These are phyloP conservation scores for Tachycineta bicolor DNA, from an alignment of 2,113 vertebrate genomes.

Conservation along the genomic window DNA sequence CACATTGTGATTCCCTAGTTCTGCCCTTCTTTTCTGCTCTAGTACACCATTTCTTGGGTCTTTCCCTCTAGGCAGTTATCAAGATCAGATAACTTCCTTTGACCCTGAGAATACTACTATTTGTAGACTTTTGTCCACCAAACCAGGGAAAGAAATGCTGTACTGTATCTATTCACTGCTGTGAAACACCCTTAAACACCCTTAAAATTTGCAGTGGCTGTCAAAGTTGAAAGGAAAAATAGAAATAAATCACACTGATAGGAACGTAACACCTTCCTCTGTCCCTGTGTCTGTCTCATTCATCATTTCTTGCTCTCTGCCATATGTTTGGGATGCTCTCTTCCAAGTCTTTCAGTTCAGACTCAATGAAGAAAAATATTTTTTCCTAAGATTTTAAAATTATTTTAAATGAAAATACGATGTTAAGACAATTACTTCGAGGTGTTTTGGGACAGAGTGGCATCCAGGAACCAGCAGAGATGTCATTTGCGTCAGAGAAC, in stretches of 20 bases:
- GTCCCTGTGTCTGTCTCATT: not conserved
- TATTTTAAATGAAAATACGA: not conserved
- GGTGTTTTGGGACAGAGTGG: not conserved
- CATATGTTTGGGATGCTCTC: not conserved
- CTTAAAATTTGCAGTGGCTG: not conserved
- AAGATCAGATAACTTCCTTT: not conserved
- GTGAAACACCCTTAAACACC: not conserved
- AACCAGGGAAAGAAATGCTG: not conserved
- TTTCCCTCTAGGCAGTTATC: not conserved
- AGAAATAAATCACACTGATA: not conserved
- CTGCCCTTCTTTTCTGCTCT: not conserved
- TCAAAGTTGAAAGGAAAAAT: not conserved
- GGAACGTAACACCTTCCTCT: not conserved
- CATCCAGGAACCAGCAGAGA: not conserved
- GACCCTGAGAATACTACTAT: not conserved
- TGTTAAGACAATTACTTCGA: not conserved
- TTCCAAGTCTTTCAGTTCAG: not conserved
- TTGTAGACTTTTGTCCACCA: not conserved
- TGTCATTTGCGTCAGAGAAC: not conserved
- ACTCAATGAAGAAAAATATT: not conserved
- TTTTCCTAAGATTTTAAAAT: not conserved
- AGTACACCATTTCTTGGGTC: not conserved
- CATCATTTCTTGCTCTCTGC: not conserved
- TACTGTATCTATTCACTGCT: not conserved
- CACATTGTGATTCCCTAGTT: not conserved